Conservation (phyloP, 2,797 vertebrate species). For the Gymnoscopelus microlampas region DNA sequence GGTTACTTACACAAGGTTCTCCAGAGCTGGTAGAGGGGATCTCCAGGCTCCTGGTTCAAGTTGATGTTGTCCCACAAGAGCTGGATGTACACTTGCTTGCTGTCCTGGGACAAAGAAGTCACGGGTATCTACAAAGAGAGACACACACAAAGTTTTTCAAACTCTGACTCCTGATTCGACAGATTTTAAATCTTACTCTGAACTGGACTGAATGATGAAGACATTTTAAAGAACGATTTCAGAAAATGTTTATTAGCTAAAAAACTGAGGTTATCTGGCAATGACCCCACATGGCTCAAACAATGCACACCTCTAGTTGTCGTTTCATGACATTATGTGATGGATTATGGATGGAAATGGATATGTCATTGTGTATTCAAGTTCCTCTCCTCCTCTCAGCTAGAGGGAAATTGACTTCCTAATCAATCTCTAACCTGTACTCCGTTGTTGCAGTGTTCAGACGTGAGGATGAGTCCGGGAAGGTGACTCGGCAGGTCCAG, state of each 20-base stretch:
- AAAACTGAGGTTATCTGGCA: too few relatives aligned
- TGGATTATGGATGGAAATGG: too few relatives aligned
- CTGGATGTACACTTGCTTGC: constrained; percentile 93
- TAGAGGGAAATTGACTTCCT: not conserved
- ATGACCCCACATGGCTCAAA: too few relatives aligned
- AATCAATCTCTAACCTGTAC: constrained; percentile 84
- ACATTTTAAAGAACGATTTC: too few relatives aligned
- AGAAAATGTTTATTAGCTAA: too few relatives aligned
- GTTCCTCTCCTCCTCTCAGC: not conserved
- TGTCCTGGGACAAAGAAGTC: constrained; percentile 92
- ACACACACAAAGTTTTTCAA: constrained; percentile 1
- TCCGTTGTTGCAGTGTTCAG: constrained; percentile 96
- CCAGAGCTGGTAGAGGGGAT: constrained; percentile 93
- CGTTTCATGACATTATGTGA: too few relatives aligned
- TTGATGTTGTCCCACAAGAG: constrained; percentile 98
- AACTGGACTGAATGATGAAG: too few relatives aligned
- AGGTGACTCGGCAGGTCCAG: constrained; percentile 93
- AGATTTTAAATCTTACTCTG: too few relatives aligned
- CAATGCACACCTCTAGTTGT: too few relatives aligned
- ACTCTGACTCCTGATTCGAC: too few relatives aligned
- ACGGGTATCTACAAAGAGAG: constrained; percentile 85
- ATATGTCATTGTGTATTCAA: too few relatives aligned
- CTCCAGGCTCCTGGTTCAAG: constrained; percentile 90
- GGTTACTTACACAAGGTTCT: constrained; percentile 90
- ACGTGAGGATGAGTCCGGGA: constrained; percentile 94